These are phyloP conservation scores for Neolamprologus ventralis DNA, from an alignment of 2,113 vertebrate genomes.

Conservation along the genomic window DNA sequence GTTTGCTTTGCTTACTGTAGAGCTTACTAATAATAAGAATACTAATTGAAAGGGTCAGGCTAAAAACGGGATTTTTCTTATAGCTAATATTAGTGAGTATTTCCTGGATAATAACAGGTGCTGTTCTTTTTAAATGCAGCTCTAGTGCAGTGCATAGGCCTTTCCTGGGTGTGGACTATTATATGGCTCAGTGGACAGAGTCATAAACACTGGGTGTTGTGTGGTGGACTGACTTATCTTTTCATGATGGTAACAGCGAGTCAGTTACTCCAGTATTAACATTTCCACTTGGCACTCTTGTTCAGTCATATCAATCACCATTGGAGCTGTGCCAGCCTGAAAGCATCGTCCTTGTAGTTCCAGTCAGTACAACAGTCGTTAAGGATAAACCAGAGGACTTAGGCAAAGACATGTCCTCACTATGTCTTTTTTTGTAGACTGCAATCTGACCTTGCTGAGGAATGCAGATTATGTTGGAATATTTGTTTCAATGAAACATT, in stretches of 20 bases:
- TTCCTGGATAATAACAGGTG: neutral
- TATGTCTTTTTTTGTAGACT: neutral
- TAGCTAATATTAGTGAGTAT: neutral
- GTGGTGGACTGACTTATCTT: neutral
- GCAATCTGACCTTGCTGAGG: neutral
- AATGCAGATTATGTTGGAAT: neutral
- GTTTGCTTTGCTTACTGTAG: neutral
- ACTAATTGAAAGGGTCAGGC: fast-evolving
- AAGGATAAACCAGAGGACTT: neutral
- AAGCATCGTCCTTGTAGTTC: neutral
- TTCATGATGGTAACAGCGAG: neutral
- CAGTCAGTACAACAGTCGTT: neutral
- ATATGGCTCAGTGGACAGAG: neutral
- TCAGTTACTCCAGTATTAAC: neutral
- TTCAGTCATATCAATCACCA: neutral
- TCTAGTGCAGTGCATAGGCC: neutral
- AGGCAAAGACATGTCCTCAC: neutral
- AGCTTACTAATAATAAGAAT: neutral
- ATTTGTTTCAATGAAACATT: neutral
- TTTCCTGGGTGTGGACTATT: neutral
- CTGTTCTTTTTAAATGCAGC: neutral
- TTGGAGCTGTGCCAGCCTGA: neutral
- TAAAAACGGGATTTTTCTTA: neutral
- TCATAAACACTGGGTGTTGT: neutral
- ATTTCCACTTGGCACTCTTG: neutral